Base-by-base conservation (phyloP, 2,797 vertebrate genomes). In the Enteromius afrohamiltoni region DNA sequence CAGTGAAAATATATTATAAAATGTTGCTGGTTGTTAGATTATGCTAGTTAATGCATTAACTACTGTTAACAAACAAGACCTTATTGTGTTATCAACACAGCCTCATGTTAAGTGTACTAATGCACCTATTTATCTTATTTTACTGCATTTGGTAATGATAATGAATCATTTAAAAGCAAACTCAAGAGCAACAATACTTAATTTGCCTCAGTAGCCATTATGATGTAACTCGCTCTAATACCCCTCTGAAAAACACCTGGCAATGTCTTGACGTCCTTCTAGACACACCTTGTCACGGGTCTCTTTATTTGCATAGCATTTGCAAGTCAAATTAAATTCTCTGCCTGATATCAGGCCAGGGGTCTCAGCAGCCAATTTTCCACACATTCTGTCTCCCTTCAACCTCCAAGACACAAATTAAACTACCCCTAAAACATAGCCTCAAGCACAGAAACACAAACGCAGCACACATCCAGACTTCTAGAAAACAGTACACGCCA, bases 261-360 rank as follows among this genome's bases (percentile, higher is more conserved):
- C 71, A 68, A 34, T 77, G 51, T 77, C 74, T 83, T 78, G 74
- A 83, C 10, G 3, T 29, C 65, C 65, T 69, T 70, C 65, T 34
- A 83, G 19, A 78, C 65, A 70, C 74, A 70, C 74, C 65, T 83
- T 45, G 49, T 58, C 81, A 83, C 7, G 14, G 71, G 71, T 77
- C 73, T 78, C 21, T 16, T 60, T 60, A 77, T 83, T 83, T 83
- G 74, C 75, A 83, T 83, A 69, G 19, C 21, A 83, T 83, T 83
- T 83, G 65, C 75, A 70, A 83, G 65, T 83, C 82, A 83, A 83
- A 83, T 83, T 4, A 47, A 45, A 78, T 62, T 31, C 5, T 77
- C 37, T 77, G 60, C 17, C 73, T 77, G 75, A 77, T 45, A 60
- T 69, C 51, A 70, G 51, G 37, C 73, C 73, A 83, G 21, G 82